Evolutionary conservation across 2,113 vertebrate genomes (phyloP).

Genomic region (Phyllopteryx taeniolatus): DNA sequence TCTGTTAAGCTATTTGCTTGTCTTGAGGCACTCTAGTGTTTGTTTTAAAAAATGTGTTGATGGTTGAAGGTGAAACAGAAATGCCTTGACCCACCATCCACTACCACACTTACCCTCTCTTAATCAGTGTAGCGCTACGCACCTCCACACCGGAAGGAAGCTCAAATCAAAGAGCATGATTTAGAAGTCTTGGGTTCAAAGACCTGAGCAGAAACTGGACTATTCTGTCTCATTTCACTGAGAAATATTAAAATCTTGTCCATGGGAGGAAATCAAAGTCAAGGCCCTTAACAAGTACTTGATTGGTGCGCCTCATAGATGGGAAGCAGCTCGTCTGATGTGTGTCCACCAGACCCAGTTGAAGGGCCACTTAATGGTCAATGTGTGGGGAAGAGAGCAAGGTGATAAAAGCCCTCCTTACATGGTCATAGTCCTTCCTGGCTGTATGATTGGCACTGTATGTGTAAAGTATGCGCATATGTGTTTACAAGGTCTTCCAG

Average conservation of each 20-base stretch:
- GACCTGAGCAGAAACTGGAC: constrained; percentile 68
- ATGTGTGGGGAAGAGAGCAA: constrained; percentile 41
- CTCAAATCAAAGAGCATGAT: constrained; percentile 77
- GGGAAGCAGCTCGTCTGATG: constrained; percentile 54
- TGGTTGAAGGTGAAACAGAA: constrained; percentile 58
- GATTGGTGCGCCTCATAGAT: constrained; percentile 63
- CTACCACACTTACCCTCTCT: constrained; percentile 54
- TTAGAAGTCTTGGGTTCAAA: constrained; percentile 74
- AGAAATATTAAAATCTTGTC: constrained; percentile 76
- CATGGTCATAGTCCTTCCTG: constrained; percentile 30
- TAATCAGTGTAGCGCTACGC: constrained; percentile 70
- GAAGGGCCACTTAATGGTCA: constrained; percentile 69
- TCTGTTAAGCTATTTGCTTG: constrained; percentile 63
- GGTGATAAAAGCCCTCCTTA: constrained; percentile 26
- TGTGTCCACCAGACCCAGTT: constrained; percentile 57
- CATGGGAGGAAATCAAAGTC: constrained; percentile 73
- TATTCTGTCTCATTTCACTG: constrained; percentile 70
- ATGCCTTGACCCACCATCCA: constrained; percentile 52
- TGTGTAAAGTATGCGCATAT: constrained; percentile 16
- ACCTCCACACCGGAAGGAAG: constrained; percentile 69
- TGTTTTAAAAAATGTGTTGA: constrained; percentile 9
- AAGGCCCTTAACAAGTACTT: constrained; percentile 63
- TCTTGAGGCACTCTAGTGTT: constrained; percentile 39
- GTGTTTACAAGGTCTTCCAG: constrained; percentile 49
- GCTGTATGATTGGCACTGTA: neutral